Percentiles rank a stretch among this genome's conserved stretches.
Evolutionary conservation across 1,140 invertebrate genomes (phyloP).

Genomic region (Cyclargus thomasi): DNA sequence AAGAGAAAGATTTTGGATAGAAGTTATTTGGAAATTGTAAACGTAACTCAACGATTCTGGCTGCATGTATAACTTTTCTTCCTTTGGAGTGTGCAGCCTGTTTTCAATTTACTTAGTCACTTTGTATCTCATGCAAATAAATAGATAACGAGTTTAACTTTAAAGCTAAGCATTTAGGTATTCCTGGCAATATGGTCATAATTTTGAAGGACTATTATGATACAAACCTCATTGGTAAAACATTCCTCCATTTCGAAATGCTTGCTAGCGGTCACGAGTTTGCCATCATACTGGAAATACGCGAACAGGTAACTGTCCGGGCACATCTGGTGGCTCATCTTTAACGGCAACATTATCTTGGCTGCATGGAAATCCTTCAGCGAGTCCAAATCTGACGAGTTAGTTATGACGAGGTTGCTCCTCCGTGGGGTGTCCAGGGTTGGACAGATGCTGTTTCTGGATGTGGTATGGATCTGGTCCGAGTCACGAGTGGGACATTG

Average conservation of each 20-base stretch:
- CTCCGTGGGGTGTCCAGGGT: conserved; percentile 6
- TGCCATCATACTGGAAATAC: conserved; percentile 81
- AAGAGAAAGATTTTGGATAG: not conserved
- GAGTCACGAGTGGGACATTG: conserved; percentile 52
- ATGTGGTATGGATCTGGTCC: conserved; percentile 35
- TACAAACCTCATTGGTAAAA: conserved; percentile 62
- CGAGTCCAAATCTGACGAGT: conserved; percentile 34
- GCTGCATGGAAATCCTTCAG: conserved; percentile 43
- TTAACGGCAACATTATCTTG: conserved; percentile 55
- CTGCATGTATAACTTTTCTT: too few species aligned
- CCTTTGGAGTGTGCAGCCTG: too few species aligned
- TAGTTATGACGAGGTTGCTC: conserved; percentile 23
- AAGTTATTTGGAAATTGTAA: too few species aligned
- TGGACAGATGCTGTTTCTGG: conserved; percentile 37
- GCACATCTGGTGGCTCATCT: conserved; percentile 78
- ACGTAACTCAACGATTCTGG: too few species aligned
- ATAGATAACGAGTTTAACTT: too few species aligned
- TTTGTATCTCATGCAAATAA: too few species aligned
- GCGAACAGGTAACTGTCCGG: conserved; percentile 79
- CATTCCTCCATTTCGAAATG: conserved; percentile 67
- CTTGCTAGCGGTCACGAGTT: conserved; percentile 75
- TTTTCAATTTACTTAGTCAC: too few species aligned
- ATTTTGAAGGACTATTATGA: not conserved
- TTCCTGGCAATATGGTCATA: too few species aligned
- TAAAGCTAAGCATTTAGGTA: too few species aligned